phyloP scores from a whole-genome alignment of 2,888 invertebrate species.

The Sympetrum striolatum region DNA sequence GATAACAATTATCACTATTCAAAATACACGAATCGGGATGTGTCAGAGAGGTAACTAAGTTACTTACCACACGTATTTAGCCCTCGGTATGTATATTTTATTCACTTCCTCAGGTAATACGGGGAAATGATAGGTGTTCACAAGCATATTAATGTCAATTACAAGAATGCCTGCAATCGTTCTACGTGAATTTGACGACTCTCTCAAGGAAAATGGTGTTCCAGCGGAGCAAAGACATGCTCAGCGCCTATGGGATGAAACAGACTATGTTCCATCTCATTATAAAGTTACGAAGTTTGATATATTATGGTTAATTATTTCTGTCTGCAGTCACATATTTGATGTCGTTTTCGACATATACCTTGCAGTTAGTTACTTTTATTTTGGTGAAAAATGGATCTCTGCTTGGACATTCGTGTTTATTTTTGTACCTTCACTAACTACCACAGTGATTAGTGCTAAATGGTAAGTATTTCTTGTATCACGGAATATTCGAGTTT shows the following conservation, averaged over 20 bases:
- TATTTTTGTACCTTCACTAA: constrained; percentile 75
- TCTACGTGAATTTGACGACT: neutral
- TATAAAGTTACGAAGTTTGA: constrained; percentile 68
- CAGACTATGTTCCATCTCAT: constrained; percentile 67
- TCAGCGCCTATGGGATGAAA: constrained; percentile 59
- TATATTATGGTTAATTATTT: constrained; percentile 69
- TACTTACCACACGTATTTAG: neutral
- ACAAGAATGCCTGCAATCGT: neutral
- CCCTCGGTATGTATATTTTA: too few species aligned
- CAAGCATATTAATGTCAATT: neutral
- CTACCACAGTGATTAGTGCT: constrained; percentile 76
- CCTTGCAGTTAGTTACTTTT: constrained; percentile 70
- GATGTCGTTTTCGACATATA: constrained; percentile 75
- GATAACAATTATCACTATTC: too few species aligned
- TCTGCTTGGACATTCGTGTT: constrained; percentile 75
- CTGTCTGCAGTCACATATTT: constrained; percentile 72
- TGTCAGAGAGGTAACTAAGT: neutral
- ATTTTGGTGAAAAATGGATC: constrained; percentile 64
- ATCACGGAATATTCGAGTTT: neutral
- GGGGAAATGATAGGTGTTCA: neutral
- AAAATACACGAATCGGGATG: neutral
- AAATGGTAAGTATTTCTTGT: constrained; percentile 63
- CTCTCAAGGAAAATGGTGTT: neutral
- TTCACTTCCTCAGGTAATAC: constrained; percentile 32
- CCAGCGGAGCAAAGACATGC: neutral